Base-by-base conservation (phyloP, 2,113 vertebrate species). In the Mus spicilegus region DNA sequence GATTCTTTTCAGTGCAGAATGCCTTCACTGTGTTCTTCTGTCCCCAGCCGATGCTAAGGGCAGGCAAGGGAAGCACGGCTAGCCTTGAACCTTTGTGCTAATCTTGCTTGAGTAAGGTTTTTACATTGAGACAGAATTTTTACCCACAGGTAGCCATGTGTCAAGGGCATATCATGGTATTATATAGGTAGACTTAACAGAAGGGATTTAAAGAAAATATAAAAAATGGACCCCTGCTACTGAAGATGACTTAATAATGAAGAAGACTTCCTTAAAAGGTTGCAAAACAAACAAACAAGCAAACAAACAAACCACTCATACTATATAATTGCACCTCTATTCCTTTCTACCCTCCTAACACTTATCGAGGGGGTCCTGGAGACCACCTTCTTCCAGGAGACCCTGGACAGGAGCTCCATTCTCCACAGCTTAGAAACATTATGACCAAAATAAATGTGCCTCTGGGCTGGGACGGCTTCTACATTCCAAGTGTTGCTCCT, bases 401-500 rank as follows among this genome's bases (percentile, higher is more conserved):
- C 77, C 16, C 17, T 46, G 46, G 77, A 46, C 30, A 51, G 82
- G 61, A 73, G 51, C 22, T 87, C 42, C 33, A 33, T 3, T 85
- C 95, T 94, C 84, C 93, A 63, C 63, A 97, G 56, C 89, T 97
- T 90, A 61, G 96, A 97, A 97, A 88, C 28, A 95, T 51, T 56
- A 67, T 36, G 76, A 96, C 58, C 70, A 51, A 80, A 96, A 95
- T 39, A 92, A 91, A 88, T 94, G 14, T 91, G 96, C 76, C 96
- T 97, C 61, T 96, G 95, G 97, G 96, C 92, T 93, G 67, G 96
- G 77, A 87, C 94, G 93, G 87, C 91, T 89, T 86, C 91, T 86
- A 84, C 76, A 90, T 97, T 98, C 91, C 89, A 97, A 98, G 84
- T 90, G 95, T 96, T 91, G 93, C 96, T 97, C 98, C 94, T 67